Base-by-base conservation (phyloP, 1,140 invertebrate genomes). In the Andricus grossulariae region DNA sequence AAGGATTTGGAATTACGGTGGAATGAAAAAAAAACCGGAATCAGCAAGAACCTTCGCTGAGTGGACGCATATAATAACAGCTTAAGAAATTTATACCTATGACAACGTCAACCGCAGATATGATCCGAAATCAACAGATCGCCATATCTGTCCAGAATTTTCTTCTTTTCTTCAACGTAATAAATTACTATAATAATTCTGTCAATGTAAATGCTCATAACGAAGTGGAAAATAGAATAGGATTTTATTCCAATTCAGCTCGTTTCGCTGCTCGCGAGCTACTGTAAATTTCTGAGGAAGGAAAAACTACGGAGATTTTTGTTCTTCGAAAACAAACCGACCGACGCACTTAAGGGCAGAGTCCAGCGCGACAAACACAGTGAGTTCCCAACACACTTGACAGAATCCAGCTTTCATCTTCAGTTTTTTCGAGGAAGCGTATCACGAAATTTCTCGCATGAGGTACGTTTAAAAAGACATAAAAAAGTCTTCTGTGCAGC, bases 41-140 rank as follows among this genome's bases (percentile, higher is more conserved):
- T n/a, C n/a, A n/a, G n/a, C n/a, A n/a, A n/a, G n/a, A n/a, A n/a
- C n/a, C n/a, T n/a, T n/a, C n/a, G n/a, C n/a, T 50, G 74, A 74
- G 16, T 80, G 75, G 79, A 52, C 74, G 1, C 21, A 50, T 10
- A 76, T 80, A 0, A 7, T 18, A 21, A 50, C 49, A 11, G 75
- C 79, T 4, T 80, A 74, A n/a, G 13, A 72, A 11, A 77, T 80
- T 0, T 75, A 80, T 73, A 72, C 60, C 5, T 19, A 80, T 66
- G 39, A 25, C 72, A 39, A 32, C 51, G 49, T 52, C 51, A 8
- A 32, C 18, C 19, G 18, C 18, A 1, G 11, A 57, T 12, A n/a
- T n/a, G n/a, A n/a, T n/a, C n/a, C n/a, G 11, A 45, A n/a, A 7
- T 74, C 3, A 45, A 51, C 19, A 54, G 57, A 49, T 13, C 45